Evolutionary conservation across 1,140 invertebrate genomes (phyloP).

Genomic region (Ceratosolen solmsi): DNA sequence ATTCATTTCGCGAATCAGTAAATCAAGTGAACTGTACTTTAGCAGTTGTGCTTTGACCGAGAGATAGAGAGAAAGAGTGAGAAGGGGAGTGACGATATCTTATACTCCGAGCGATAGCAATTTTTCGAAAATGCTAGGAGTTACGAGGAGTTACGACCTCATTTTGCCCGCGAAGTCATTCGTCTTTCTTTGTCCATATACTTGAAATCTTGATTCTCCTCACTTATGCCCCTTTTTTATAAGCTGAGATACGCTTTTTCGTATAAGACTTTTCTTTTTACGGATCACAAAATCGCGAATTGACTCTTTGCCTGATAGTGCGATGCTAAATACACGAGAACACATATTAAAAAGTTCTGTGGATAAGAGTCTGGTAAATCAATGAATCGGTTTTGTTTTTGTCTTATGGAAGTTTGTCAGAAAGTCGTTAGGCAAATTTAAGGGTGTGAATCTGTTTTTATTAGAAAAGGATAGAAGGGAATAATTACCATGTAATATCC

Average conservation of each 20-base stretch:
- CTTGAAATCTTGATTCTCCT: neutral
- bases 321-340: neutral
- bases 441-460: neutral
- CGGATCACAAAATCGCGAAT: neutral
- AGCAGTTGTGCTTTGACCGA: neutral
- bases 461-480: too few relatives aligned
- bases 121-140: neutral
- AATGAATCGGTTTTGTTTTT: neutral
- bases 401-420: neutral
- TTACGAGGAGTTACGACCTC: neutral
- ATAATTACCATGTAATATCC: too few relatives aligned
- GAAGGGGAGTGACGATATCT: neutral
- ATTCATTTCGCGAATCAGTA: neutral
- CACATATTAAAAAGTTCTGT: neutral
- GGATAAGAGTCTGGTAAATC: neutral
- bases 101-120: neutral
- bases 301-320: neutral
- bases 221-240: neutral
- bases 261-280: neutral
- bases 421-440: neutral
- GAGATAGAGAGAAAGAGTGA: neutral
- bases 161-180: conserved; percentile 5
- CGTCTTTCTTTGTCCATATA: neutral
- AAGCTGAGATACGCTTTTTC: neutral
- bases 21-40: conserved; percentile 11